Evolutionary conservation across 2,888 invertebrate species (phyloP).

Genomic region (Scaptomyza reducta): DNA sequence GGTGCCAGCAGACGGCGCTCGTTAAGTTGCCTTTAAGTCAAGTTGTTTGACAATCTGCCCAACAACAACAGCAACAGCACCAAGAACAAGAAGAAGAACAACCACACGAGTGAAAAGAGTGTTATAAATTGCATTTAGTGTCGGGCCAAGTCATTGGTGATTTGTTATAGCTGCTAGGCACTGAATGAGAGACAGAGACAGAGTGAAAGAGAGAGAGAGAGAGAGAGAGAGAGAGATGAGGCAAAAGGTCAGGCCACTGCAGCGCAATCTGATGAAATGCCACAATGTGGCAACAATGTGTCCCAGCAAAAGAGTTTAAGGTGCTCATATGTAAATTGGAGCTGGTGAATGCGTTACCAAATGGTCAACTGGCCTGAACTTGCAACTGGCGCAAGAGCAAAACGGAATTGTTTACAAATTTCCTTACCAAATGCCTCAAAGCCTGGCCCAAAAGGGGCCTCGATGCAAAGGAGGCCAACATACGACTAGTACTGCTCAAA

Average conservation of each 20-base stretch:
- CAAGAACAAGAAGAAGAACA: not conserved
- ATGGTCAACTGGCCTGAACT: slow-evolving; percentile 31
- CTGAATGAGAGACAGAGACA: no score
- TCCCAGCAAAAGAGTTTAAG: not conserved
- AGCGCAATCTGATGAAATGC: slow-evolving; percentile 66
- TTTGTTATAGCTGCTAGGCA: slow-evolving; percentile 70
- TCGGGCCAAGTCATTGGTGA: slow-evolving; percentile 73
- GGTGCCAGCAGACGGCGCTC: slow-evolving; percentile 55
- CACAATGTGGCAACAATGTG: slow-evolving; percentile 36
- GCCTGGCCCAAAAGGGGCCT: slow-evolving; percentile 29
- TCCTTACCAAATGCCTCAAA: slow-evolving; percentile 62
- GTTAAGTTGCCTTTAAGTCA: slow-evolving; percentile 75
- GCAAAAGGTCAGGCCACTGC: slow-evolving; percentile 51
- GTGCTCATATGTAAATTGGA: slow-evolving; percentile 50
- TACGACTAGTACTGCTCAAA: slow-evolving; percentile 28
- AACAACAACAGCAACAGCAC: slow-evolving; percentile 6
- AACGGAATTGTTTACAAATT: slow-evolving; percentile 78
- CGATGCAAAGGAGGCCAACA: slow-evolving; percentile 45
- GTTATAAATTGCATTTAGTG: slow-evolving; percentile 79
- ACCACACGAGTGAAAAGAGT: slow-evolving; percentile 47
- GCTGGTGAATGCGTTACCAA: slow-evolving; percentile 47
- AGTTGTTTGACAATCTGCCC: slow-evolving; percentile 74
- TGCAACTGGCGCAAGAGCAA: slow-evolving; percentile 11
- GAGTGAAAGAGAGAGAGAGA: not conserved
- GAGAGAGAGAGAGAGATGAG: not conserved